Conservation (phyloP, 2,797 vertebrate species). For the Arctocebus calabarensis region DNA sequence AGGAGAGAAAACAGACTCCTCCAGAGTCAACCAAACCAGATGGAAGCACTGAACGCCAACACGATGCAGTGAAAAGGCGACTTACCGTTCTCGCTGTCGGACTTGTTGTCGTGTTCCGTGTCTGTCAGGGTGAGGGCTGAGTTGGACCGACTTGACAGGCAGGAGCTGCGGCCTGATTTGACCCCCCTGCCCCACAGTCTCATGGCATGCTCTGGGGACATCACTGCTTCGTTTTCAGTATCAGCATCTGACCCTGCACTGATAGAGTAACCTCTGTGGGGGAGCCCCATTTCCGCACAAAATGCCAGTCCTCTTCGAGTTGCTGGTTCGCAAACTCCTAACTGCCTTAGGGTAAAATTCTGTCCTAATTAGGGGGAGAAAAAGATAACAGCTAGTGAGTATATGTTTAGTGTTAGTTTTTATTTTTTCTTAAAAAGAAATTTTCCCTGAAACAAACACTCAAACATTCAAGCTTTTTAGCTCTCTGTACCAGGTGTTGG, state of each 20-base stretch:
- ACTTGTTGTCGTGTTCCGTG: slow-evolving; percentile 98
- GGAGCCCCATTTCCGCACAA: slow-evolving; percentile 97
- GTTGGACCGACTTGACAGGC: slow-evolving; percentile 98
- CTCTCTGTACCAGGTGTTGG: slow-evolving; percentile 41
- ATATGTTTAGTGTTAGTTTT: not conserved
- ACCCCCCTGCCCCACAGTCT: slow-evolving; percentile 96
- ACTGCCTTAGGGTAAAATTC: slow-evolving; percentile 98
- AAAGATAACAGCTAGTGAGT: slow-evolving; percentile 88
- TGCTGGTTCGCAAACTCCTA: slow-evolving; percentile 96
- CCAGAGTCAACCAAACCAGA: slow-evolving; percentile 34
- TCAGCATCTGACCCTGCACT: slow-evolving; percentile 94
- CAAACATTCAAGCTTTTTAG: slow-evolving; percentile 56
- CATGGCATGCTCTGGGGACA: slow-evolving; percentile 97
- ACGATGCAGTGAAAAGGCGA: slow-evolving; percentile 61
- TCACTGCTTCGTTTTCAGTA: slow-evolving; percentile 94
- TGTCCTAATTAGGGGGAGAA: slow-evolving; percentile 93
- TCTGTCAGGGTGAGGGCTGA: slow-evolving; percentile 98
- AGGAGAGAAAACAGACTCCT: not conserved
- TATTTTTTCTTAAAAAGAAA: slow-evolving; percentile 64
- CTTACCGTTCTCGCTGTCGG: slow-evolving; percentile 98
- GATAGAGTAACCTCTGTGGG: slow-evolving; percentile 96
- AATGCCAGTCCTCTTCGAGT: slow-evolving; percentile 96
- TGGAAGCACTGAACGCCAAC: not conserved
- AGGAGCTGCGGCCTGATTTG: slow-evolving; percentile 96
- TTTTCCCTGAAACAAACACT: slow-evolving; percentile 78